phyloP scores from a whole-genome alignment of 2,113 vertebrate species.

The Thamnophis sirtalis region DNA sequence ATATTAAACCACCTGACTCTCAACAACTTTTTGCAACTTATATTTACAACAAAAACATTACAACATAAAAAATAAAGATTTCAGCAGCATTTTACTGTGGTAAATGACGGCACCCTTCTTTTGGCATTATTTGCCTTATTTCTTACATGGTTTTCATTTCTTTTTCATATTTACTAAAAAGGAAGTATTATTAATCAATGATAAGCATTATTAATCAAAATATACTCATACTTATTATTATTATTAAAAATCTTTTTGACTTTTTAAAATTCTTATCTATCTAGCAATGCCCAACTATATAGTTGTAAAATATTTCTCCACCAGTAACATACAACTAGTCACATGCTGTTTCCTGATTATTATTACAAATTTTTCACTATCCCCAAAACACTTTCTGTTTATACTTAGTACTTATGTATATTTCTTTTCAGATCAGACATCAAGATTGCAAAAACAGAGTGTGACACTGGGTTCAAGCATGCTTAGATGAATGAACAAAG shows the following conservation, averaged over 20 bases:
- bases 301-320: background rate
- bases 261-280: background rate
- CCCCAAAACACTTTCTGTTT: background rate
- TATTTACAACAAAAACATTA: background rate
- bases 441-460: background rate
- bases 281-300: background rate
- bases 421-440: background rate
- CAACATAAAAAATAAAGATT: background rate
- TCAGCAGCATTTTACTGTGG: background rate
- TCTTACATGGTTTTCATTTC: background rate
- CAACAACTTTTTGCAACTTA: background rate
- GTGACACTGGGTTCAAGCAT: background rate
- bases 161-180: background rate
- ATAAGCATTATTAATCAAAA: background rate
- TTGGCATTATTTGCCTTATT: background rate
- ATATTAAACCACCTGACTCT: background rate
- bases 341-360: background rate
- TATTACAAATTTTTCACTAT: background rate
- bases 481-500: background rate
- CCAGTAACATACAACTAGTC: background rate
- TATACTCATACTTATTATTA: background rate
- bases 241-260: background rate
- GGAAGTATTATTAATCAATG: background rate
- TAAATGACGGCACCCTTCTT: background rate
- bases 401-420: background rate